These are phyloP conservation scores for Coregonus sp. DNA, from an alignment of 2,797 vertebrate species.

Conservation along the genomic window DNA sequence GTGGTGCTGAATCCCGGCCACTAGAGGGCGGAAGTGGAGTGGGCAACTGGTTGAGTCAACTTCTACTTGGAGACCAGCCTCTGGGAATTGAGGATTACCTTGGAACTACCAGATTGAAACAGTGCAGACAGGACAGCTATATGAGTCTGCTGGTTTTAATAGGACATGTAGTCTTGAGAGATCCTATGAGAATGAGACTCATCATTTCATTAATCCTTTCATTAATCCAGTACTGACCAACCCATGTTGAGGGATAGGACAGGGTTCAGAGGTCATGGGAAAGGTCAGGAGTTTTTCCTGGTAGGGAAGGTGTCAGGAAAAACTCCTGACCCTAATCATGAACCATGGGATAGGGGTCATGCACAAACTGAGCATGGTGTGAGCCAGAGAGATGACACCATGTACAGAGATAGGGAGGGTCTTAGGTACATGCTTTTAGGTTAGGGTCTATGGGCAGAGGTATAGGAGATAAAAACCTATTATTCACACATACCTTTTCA, in stretches of 20 bases:
- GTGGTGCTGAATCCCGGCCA: constrained; percentile 1
- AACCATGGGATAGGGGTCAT: neutral
- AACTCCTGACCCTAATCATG: neutral
- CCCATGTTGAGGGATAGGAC: neutral
- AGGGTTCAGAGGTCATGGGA: neutral
- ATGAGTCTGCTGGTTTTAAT: neutral
- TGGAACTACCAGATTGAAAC: neutral
- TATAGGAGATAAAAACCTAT: neutral
- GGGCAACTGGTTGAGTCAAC: neutral
- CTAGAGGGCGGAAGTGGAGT: constrained; percentile 7
- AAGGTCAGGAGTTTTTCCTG: neutral
- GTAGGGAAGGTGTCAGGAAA: neutral
- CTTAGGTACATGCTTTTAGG: neutral
- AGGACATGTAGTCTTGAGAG: neutral
- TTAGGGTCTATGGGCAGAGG: neutral
- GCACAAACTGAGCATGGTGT: neutral
- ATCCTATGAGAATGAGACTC: neutral
- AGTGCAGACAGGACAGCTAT: neutral
- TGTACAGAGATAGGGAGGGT: neutral
- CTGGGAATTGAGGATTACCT: neutral
- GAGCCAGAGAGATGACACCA: neutral
- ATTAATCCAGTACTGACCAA: neutral
- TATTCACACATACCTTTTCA: constrained; percentile 74
- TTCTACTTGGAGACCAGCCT: neutral
- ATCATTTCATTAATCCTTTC: neutral